Base-by-base conservation (phyloP, 2,888 invertebrate species). In the Cyclophora punctaria region DNA sequence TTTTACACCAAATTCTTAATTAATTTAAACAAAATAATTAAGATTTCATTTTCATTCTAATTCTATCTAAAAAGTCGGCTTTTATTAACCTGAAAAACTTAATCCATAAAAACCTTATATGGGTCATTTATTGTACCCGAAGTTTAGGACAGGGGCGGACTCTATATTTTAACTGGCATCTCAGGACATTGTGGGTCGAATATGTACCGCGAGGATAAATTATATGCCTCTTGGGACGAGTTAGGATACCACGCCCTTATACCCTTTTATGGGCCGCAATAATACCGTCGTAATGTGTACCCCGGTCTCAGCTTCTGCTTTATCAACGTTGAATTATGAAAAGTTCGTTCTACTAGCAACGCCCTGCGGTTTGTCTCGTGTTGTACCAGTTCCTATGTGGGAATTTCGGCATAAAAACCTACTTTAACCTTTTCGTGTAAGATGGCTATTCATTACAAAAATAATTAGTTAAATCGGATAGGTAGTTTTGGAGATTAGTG, bases 261-360 rank as follows among this genome's bases (percentile, higher is more conserved):
- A 73, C 76, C 76, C 79, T 74, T 76, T 77, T 78, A 78, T 74
- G 72, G 71, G 66, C 66, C 67, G 64, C 66, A 64, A 66, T 71
- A 71, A 69, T 67, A 65, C 63, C 62, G 62, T 59, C 60, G 63
- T 65, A 69, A 69, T 69, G 67, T 59, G 66, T 58, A 62, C 62
- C 57, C 51, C 51, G 53, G 58, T 55, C 61, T 62, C 60, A 58
- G 57, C 58, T 59, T 48, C 49, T 41, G 55, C 52, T 48, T 57
- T 51, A 49, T 51, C 57, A 45, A 52, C 40, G 51, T 20, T 34
- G 34, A 42, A 35, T 45, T 47, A 41, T 35, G 34, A 34, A 35
- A 43, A 37, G 4, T 45, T 7, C 37, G 37, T 37, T 37, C 35
- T 5, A 20, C 20, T 20, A 20, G 20, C 20, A 20, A 20, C 20